Conservation (phyloP, 1,140 invertebrate species). For the Brachionus rotundiformis region DNA sequence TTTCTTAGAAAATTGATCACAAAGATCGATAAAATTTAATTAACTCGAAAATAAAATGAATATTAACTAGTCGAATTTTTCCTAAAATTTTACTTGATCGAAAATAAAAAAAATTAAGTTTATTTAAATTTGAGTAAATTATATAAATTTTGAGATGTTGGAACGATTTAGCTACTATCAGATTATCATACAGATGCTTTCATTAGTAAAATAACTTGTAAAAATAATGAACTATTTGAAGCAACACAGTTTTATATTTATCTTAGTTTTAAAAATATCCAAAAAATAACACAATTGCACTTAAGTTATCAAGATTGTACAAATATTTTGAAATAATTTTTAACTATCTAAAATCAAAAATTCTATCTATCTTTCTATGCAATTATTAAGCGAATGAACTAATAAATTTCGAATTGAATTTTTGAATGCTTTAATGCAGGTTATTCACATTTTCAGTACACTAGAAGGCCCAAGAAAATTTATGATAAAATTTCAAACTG, state of each 20-base stretch:
- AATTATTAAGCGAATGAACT: not conserved
- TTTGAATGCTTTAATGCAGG: no score
- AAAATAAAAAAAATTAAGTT: not conserved
- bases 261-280: not conserved
- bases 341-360: not conserved
- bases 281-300: not conserved
- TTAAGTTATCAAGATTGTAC: not conserved
- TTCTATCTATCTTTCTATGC: not conserved
- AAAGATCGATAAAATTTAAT: slow-evolving; percentile 15
- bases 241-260: not conserved
- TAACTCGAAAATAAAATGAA: not conserved
- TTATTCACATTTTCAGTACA: no score
- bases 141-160: not conserved
- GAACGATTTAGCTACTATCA: not conserved
- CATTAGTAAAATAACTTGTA: not conserved
- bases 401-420: no score
- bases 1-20: not conserved
- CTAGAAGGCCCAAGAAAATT: no score
- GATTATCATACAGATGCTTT: not conserved
- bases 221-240: not conserved
- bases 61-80: no score
- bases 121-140: not conserved
- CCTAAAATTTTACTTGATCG: not conserved
- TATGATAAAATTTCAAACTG: no score
- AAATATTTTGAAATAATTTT: not conserved